phyloP scores from a whole-genome alignment of 2,797 vertebrate genomes.

The Petrocephalus schoutedeni region DNA sequence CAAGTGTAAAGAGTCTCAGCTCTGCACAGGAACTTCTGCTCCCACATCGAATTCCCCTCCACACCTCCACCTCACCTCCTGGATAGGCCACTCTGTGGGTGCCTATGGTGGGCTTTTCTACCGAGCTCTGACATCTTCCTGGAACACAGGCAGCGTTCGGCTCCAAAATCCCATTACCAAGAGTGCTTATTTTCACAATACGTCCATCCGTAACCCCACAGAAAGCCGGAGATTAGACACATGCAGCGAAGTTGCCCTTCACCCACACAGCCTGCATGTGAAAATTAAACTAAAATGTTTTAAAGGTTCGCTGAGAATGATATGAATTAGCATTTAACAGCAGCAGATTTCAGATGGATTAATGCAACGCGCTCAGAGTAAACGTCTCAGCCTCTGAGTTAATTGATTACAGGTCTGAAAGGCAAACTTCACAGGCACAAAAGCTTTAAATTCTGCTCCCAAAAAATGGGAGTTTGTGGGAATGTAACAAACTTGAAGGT shows the following conservation, averaged over 20 bases:
- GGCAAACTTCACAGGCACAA: constrained; percentile 1
- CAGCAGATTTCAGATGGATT: background rate
- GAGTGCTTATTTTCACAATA: constrained; percentile 36
- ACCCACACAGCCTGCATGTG: background rate
- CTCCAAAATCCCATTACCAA: constrained; percentile 43
- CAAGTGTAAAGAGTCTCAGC: constrained; percentile 38
- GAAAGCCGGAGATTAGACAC: constrained; percentile 37
- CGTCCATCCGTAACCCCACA: constrained; percentile 31
- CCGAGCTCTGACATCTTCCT: constrained; percentile 51
- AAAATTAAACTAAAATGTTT: background rate
- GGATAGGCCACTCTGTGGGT: constrained; percentile 50
- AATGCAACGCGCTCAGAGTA: background rate
- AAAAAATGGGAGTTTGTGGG: background rate
- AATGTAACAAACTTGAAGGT: background rate
- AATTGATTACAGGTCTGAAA: background rate
- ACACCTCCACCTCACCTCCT: constrained; percentile 43
- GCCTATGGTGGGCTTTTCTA: constrained; percentile 40
- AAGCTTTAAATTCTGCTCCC: background rate
- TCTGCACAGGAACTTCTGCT: constrained; percentile 28
- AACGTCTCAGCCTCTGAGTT: background rate
- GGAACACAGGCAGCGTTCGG: constrained; percentile 42
- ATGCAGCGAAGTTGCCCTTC: constrained; percentile 24
- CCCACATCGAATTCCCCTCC: constrained; percentile 37
- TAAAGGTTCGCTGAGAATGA: background rate
- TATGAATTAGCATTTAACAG: background rate